These are phyloP conservation scores for Philopedon plagiatum DNA, from an alignment of 2,888 invertebrate species.

Conservation along the genomic window DNA sequence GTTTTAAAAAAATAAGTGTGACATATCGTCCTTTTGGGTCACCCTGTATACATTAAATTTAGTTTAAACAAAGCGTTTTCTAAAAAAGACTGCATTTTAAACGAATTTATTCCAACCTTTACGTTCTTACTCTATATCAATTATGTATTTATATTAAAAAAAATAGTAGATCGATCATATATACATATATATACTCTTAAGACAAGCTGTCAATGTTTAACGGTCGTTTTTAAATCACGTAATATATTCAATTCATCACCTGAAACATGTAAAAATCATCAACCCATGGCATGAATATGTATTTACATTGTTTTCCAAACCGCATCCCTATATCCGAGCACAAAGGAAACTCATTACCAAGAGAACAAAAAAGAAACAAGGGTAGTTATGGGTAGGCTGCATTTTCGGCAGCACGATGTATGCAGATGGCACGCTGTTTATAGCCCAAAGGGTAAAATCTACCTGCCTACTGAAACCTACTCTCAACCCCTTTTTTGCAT, in stretches of 20 bases:
- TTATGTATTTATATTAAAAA: too few relatives aligned
- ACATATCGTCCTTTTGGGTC: too few relatives aligned
- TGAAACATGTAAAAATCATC: slow-evolving; percentile 24
- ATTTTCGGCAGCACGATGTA: neutral
- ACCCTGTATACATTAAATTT: too few relatives aligned
- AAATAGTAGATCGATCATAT: too few relatives aligned
- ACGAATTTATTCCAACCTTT: too few relatives aligned
- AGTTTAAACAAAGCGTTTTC: too few relatives aligned
- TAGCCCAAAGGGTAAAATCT: slow-evolving; percentile 35
- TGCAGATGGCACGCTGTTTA: slow-evolving; percentile 40
- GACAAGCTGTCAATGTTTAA: neutral
- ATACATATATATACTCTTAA: too few relatives aligned
- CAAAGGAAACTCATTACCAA: slow-evolving; percentile 58
- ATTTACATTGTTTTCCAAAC: slow-evolving; percentile 45
- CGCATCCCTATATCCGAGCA: slow-evolving; percentile 37
- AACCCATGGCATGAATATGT: slow-evolving; percentile 43
- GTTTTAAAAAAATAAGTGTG: too few relatives aligned
- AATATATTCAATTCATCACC: slow-evolving; percentile 14
- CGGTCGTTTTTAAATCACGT: neutral
- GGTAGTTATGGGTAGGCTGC: slow-evolving; percentile 52
- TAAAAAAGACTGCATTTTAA: too few relatives aligned
- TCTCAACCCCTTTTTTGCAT: slow-evolving; percentile 44
- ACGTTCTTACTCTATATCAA: too few relatives aligned
- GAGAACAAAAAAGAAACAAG: slow-evolving; percentile 58
- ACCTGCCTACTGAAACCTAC: slow-evolving; percentile 30